A percentile compares a stretch with the other conserved stretches of the same genome.
phyloP scores from a whole-genome alignment of 2,888 invertebrate genomes.

The Microdon myrmicae region DNA sequence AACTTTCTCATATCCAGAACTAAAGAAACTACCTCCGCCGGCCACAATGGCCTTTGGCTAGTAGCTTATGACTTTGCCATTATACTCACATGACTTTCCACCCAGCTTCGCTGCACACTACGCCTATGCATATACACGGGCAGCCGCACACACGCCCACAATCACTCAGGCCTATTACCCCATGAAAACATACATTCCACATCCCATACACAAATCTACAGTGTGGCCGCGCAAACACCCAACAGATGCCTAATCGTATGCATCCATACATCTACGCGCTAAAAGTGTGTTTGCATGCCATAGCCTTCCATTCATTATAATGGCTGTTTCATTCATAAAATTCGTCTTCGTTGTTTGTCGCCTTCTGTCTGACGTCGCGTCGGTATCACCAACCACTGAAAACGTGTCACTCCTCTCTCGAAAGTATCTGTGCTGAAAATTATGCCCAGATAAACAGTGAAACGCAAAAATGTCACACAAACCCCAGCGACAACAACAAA shows the following conservation, averaged over 20 bases:
- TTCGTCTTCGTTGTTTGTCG: conserved; percentile 54
- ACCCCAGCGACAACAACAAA: too few relatives aligned
- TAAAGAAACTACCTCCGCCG: conserved; percentile 8
- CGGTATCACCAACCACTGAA: too few relatives aligned
- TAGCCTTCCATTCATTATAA: conserved; percentile 62
- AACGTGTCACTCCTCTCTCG: too few relatives aligned
- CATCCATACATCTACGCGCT: conserved; percentile 23
- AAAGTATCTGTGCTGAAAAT: too few relatives aligned
- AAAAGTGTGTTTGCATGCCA: conserved; percentile 54
- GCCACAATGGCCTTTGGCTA: conserved; percentile 17
- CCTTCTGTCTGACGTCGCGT: conserved; percentile 16
- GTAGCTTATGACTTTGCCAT: conserved; percentile 39
- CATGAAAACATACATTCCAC: conserved; percentile 21
- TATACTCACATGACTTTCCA: conserved; percentile 41
- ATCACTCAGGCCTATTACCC: conserved; percentile 10
- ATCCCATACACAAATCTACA: conserved; percentile 27
- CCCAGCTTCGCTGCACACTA: too few relatives aligned
- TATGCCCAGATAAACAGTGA: too few relatives aligned
- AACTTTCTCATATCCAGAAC: conserved; percentile 8
- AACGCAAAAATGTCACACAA: too few relatives aligned
- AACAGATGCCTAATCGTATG: conserved; percentile 3
- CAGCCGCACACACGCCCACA: conserved; percentile 14
- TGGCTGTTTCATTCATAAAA: conserved; percentile 63
- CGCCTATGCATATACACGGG: too few relatives aligned
- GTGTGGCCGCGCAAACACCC: conserved; percentile 4